Evolutionary conservation across 2,797 vertebrate species (phyloP).

Genomic region (Clarias fuscus): DNA sequence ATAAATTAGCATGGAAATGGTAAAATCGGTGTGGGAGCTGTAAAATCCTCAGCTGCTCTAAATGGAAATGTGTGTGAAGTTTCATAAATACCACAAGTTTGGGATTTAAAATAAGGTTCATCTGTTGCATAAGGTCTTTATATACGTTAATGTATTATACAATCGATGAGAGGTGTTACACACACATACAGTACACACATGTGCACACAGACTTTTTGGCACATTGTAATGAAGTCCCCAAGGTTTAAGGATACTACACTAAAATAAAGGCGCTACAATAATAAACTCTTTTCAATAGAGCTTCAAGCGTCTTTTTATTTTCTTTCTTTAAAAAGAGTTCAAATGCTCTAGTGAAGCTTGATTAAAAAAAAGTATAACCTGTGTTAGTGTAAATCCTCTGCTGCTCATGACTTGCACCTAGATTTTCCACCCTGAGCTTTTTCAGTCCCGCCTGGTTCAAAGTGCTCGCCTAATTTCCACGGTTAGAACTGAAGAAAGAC

Average conservation of each 20-base stretch:
- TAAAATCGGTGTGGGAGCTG: conserved; percentile 34
- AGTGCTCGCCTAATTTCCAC: neutral
- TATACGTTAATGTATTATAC: conserved; percentile 10
- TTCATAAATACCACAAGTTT: conserved; percentile 29
- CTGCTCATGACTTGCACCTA: conserved; percentile 16
- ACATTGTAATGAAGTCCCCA: neutral
- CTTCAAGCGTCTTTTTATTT: neutral
- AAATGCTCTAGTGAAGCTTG: neutral
- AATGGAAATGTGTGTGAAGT: conserved; percentile 29
- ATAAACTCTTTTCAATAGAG: neutral
- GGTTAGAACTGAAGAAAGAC: neutral
- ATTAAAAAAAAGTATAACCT: conserved; percentile 19
- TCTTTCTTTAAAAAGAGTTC: neutral
- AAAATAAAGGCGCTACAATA: neutral
- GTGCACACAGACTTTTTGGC: neutral
- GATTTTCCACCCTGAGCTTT: conserved; percentile 7
- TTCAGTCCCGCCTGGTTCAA: neutral
- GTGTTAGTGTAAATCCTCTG: conserved; percentile 12
- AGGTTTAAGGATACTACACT: neutral
- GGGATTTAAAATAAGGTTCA: conserved; percentile 25
- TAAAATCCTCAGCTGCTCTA: conserved; percentile 25
- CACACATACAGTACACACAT: neutral
- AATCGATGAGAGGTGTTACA: neutral
- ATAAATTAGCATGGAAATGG: conserved; percentile 38
- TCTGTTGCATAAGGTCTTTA: conserved; percentile 19